These are phyloP conservation scores for Bombus picipes DNA, from an alignment of 1,140 invertebrate species.

Conservation along the genomic window DNA sequence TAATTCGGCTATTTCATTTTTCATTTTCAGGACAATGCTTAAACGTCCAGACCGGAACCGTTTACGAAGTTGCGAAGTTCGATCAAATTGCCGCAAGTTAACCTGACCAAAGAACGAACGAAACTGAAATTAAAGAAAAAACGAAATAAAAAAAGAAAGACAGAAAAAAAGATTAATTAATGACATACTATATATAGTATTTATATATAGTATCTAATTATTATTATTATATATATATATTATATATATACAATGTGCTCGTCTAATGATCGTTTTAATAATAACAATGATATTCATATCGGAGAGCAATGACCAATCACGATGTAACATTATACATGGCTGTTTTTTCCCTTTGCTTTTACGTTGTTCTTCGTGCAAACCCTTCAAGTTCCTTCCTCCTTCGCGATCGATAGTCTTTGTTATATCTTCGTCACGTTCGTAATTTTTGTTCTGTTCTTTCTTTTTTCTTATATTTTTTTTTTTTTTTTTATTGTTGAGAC, in stretches of 20 bases:
- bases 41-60: slow-evolving; percentile 75
- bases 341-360: slow-evolving; percentile 53
- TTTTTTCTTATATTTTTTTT: not conserved
- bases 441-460: slow-evolving; percentile 10
- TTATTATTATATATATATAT: not conserved
- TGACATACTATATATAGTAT: slow-evolving; percentile 19
- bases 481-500: not conserved
- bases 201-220: slow-evolving; percentile 18
- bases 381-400: slow-evolving; percentile 25
- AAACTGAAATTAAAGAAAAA: not conserved
- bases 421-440: slow-evolving; percentile 26
- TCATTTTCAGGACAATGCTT: slow-evolving; percentile 79
- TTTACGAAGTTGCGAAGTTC: slow-evolving; percentile 58
- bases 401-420: not conserved
- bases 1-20: slow-evolving; percentile 70
- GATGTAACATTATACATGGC: slow-evolving; percentile 58
- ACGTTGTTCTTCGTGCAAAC: slow-evolving; percentile 50
- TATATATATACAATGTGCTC: slow-evolving; percentile 63
- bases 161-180: not conserved
- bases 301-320: slow-evolving; percentile 51
- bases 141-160: not conserved
- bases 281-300: slow-evolving; percentile 59
- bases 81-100: slow-evolving; percentile 64
- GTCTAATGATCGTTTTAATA: slow-evolving; percentile 64
- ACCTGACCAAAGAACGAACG: slow-evolving; percentile 66